Percentiles rank a stretch among this genome's conserved stretches.
phyloP scores from a whole-genome alignment of 2,797 vertebrate species.

The Spheniscus humboldti region DNA sequence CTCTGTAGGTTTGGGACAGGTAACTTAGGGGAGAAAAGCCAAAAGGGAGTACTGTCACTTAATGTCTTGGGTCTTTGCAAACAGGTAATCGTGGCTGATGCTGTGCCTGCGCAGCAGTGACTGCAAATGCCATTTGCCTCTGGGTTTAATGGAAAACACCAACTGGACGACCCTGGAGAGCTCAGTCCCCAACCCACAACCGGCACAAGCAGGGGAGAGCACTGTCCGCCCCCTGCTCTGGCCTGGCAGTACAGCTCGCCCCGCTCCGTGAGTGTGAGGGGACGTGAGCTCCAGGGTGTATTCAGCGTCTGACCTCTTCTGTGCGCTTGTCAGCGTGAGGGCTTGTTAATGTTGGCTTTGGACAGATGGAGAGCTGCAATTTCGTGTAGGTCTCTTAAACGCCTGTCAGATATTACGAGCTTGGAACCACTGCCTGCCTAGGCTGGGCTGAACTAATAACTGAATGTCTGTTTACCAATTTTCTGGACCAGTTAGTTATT shows the following conservation, averaged over 20 bases:
- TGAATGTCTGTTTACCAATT: neutral
- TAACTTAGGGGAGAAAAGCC: neutral
- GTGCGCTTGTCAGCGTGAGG: rapidly evolving
- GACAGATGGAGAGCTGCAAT: neutral
- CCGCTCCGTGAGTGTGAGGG: rapidly evolving
- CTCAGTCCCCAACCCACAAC: neutral
- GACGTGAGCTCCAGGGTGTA: rapidly evolving
- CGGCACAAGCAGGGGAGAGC: too few species aligned
- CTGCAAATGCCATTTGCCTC: neutral
- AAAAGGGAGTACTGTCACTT: too few species aligned
- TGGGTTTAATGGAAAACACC: neutral
- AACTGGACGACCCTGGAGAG: neutral
- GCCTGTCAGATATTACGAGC: neutral
- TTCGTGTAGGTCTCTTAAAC: rapidly evolving
- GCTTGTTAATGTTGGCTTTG: neutral
- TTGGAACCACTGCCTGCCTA: neutral
- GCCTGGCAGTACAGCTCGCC: neutral
- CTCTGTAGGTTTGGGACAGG: neutral
- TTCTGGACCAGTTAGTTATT: neutral
- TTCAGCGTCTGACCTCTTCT: too few species aligned
- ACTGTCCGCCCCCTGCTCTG: neutral
- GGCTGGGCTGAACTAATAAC: neutral
- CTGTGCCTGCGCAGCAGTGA: neutral
- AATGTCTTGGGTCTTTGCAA: neutral
- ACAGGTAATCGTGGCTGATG: rapidly evolving